Evolutionary conservation across 92 coral and sea anemone species (phyloP).

Genomic region (Anthopleura xanthogrammica): DNA sequence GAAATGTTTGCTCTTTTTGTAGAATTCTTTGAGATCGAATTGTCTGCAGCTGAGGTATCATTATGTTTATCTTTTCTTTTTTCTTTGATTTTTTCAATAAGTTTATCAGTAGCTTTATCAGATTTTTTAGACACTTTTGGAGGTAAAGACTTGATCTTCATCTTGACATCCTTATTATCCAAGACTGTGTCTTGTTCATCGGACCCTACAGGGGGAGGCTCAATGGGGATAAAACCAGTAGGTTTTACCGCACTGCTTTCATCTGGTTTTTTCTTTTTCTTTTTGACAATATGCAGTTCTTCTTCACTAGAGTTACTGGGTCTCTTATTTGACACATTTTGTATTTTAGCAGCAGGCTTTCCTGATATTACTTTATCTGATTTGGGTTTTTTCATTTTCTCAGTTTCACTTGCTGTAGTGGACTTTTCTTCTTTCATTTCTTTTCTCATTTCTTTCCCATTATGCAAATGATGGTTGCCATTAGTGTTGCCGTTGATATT

Average conservation of each 20-base stretch:
- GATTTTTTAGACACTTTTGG: slow-evolving; percentile 44
- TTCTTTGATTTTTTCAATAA: slow-evolving; percentile 23
- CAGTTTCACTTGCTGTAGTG: slow-evolving; percentile 41
- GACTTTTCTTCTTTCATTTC: slow-evolving; percentile 41
- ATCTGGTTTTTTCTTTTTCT: slow-evolving; percentile 75
- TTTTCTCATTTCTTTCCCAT: slow-evolving; percentile 32
- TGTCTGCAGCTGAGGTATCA: not conserved
- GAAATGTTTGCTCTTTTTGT: not conserved
- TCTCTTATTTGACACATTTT: slow-evolving; percentile 22
- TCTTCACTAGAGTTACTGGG: slow-evolving; percentile 25
- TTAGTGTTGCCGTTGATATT: slow-evolving; percentile 16
- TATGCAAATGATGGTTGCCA: slow-evolving; percentile 10
- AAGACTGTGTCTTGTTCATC: slow-evolving; percentile 52
- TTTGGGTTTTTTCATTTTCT: slow-evolving; percentile 54
- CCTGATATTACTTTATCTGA: slow-evolving; percentile 39
- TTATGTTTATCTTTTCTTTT: slow-evolving; percentile 40
- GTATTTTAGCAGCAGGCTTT: slow-evolving; percentile 39
- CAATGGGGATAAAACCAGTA: slow-evolving; percentile 67
- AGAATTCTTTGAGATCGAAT: not conserved
- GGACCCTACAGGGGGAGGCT: slow-evolving; percentile 37
- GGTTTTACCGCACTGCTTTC: slow-evolving; percentile 36
- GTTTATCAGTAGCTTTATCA: slow-evolving; percentile 25
- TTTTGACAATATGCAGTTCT: slow-evolving; percentile 35
- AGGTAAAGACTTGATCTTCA: slow-evolving; percentile 80
- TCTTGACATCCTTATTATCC: slow-evolving; percentile 77